phyloP scores from a whole-genome alignment of 2,113 vertebrate species.

The Microcebus jonahi region DNA sequence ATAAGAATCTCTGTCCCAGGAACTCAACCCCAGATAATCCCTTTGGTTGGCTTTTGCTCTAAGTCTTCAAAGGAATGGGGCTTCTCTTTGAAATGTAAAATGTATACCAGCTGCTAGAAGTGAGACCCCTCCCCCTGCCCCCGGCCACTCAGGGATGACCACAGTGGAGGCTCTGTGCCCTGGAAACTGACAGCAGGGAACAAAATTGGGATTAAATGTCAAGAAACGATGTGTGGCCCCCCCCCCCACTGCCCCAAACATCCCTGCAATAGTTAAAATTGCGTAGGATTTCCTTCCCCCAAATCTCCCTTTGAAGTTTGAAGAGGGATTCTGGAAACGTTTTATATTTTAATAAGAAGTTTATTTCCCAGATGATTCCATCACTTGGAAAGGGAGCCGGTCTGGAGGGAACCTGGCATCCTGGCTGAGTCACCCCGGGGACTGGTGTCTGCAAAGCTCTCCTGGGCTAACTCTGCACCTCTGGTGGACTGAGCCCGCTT shows the following conservation, averaged over 20 bases:
- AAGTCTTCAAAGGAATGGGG: not conserved
- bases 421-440: not conserved
- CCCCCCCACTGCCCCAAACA: not conserved
- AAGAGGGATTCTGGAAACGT: not conserved
- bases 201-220: not conserved
- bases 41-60: not conserved
- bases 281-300: not conserved
- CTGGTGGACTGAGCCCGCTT: not conserved
- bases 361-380: slow-evolving; percentile 42
- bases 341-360: slow-evolving; percentile 62
- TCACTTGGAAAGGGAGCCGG: slow-evolving; percentile 17
- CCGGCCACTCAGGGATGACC: not conserved
- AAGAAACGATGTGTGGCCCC: not conserved
- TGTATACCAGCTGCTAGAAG: not conserved
- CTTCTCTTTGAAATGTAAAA: not conserved
- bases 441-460: not conserved
- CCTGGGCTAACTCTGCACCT: not conserved
- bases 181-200: not conserved
- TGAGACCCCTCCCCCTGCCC: too few species aligned
- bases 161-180: not conserved
- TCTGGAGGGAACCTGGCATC: not conserved
- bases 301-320: slow-evolving; percentile 42
- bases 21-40: not conserved
- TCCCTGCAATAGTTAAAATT: slow-evolving; percentile 24
- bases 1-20: not conserved